Evolutionary conservation across 2,113 vertebrate species (phyloP).

Genomic region (Pholis gunnellus): DNA sequence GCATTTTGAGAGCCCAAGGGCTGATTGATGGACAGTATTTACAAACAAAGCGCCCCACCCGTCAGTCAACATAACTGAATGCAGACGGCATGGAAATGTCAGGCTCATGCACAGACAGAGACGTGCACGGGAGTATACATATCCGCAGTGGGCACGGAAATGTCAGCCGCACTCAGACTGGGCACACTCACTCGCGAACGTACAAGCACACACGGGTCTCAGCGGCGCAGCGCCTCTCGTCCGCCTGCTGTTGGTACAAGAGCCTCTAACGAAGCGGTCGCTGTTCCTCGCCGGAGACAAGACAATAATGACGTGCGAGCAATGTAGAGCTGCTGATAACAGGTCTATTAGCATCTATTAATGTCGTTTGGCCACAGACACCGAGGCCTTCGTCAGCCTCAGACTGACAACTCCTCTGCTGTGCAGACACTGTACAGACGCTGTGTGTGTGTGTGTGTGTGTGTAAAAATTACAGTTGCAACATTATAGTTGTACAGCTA

Average conservation of each 20-base stretch:
- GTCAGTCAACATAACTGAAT: constrained; percentile 69
- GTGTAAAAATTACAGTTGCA: too few relatives aligned
- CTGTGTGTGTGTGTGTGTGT: too few relatives aligned
- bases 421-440: background rate
- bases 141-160: constrained; percentile 37
- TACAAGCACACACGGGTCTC: background rate
- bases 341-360: constrained; percentile 41
- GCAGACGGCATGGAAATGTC: constrained; percentile 76
- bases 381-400: background rate
- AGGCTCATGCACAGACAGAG: constrained; percentile 48
- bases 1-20: constrained; percentile 54
- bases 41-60: constrained; percentile 66
- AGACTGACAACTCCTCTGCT: constrained; percentile 8
- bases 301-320: constrained; percentile 55
- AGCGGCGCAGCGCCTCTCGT: constrained; percentile 12
- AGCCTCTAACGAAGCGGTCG: constrained; percentile 48
- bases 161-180: constrained; percentile 49
- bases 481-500: background rate
- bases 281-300: constrained; percentile 32
- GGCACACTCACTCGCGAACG: constrained; percentile 21
- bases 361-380: constrained; percentile 25
- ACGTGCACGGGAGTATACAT: constrained; percentile 39
- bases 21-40: constrained; percentile 79
- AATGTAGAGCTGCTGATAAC: constrained; percentile 37
- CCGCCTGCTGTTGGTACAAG: constrained; percentile 48